These are phyloP conservation scores for Atractosteus spatula DNA, from an alignment of 2,113 vertebrate genomes.

Conservation along the genomic window DNA sequence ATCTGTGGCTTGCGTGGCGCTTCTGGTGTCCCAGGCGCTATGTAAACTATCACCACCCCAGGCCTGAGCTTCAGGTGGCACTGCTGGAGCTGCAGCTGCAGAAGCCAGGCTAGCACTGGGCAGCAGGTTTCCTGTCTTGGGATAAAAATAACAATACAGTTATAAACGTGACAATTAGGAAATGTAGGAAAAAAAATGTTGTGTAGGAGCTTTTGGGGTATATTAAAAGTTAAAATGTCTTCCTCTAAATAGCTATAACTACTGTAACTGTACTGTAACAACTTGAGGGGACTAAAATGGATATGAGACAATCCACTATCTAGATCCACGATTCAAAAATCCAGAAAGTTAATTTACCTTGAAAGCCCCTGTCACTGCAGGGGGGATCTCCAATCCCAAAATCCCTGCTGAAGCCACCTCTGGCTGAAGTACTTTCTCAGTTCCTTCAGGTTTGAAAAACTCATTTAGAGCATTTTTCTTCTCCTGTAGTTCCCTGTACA, in stretches of 20 bases:
- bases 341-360: constrained; percentile 48
- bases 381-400: constrained; percentile 67
- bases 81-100: constrained; percentile 27
- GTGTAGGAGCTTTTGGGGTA: too few relatives aligned
- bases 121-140: constrained; percentile 47
- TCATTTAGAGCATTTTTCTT: constrained; percentile 38
- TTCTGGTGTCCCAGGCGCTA: constrained; percentile 71
- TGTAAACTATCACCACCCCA: constrained; percentile 79
- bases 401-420: constrained; percentile 52
- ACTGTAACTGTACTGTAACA: too few relatives aligned
- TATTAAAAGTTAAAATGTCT: too few relatives aligned
- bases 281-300: too few relatives aligned
- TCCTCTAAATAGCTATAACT: too few relatives aligned
- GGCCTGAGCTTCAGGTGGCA: constrained; percentile 37
- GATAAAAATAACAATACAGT: neutral
- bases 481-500: constrained; percentile 62
- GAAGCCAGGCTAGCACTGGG: constrained; percentile 39
- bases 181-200: too few relatives aligned
- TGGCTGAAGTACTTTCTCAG: constrained; percentile 44
- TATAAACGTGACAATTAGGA: too few relatives aligned
- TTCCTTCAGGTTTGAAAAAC: constrained; percentile 32
- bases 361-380: constrained; percentile 62
- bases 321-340: too few relatives aligned
- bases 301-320: too few relatives aligned
- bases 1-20: constrained; percentile 36